Conservation (phyloP, 1,140 invertebrate genomes). For the Caenorhabditis briggsae region DNA sequence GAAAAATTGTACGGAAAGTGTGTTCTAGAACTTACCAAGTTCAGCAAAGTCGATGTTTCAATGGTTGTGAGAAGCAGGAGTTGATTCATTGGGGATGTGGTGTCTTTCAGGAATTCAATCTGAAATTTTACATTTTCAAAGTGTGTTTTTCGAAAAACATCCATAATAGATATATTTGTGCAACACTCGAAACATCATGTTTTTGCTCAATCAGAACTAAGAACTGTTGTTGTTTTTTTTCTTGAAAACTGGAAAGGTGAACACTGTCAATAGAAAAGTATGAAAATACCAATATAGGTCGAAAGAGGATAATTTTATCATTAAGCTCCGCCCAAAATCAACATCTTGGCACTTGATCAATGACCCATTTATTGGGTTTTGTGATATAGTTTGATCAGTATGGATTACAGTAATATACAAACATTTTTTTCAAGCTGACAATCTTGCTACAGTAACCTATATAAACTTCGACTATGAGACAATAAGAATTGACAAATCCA, state of each 20-base stretch:
- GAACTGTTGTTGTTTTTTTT: neutral
- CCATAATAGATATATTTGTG: conserved; percentile 66
- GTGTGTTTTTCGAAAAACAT: neutral
- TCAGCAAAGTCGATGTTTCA: conserved; percentile 75
- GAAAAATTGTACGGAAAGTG: neutral
- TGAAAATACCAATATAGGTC: neutral
- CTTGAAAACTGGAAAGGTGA: neutral
- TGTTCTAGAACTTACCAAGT: conserved; percentile 70
- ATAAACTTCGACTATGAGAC: too few relatives aligned
- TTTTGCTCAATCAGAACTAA: neutral
- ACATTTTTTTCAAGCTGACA: too few relatives aligned
- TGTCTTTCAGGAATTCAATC: conserved; percentile 70
- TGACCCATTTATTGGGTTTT: neutral
- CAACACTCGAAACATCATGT: conserved; percentile 63
- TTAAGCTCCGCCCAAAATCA: neutral
- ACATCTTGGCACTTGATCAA: conserved; percentile 24
- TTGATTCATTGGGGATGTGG: conserved; percentile 66
- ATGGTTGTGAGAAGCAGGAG: conserved; percentile 75
- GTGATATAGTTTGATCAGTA: neutral
- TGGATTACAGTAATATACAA: too few relatives aligned
- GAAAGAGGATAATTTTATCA: too few relatives aligned
- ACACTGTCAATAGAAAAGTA: neutral
- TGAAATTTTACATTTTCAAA: too few relatives aligned
- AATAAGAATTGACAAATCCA: too few relatives aligned
- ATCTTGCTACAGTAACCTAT: too few relatives aligned